These are phyloP conservation scores for Yponomeuta evonymella DNA, from an alignment of 2,888 invertebrate genomes.

Conservation along the genomic window DNA sequence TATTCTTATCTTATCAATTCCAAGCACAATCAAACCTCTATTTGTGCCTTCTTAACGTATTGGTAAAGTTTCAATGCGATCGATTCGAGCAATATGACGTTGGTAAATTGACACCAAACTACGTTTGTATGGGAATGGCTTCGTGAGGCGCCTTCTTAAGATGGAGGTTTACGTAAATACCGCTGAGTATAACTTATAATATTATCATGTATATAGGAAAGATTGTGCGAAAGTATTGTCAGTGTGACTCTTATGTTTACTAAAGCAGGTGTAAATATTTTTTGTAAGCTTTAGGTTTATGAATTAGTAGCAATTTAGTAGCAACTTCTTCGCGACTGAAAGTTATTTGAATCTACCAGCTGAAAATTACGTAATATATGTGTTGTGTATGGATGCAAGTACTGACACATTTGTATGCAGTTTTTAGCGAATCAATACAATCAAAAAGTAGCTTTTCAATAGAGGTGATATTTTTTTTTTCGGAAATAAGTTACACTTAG, in stretches of 20 bases:
- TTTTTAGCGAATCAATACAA: too few species aligned
- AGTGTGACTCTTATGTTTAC: slow-evolving; percentile 50
- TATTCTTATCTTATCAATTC: too few species aligned
- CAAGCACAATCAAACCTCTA: too few species aligned
- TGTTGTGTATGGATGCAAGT: neutral
- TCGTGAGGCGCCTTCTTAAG: neutral
- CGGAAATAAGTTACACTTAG: too few species aligned
- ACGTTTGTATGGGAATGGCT: neutral
- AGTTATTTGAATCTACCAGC: slow-evolving; percentile 28
- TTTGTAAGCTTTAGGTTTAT: slow-evolving; percentile 57
- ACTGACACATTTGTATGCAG: neutral
- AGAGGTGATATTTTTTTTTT: too few species aligned
- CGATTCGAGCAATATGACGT: too few species aligned
- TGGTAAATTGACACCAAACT: too few species aligned
- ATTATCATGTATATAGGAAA: slow-evolving; percentile 53
- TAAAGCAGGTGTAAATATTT: slow-evolving; percentile 65
- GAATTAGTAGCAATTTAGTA: slow-evolving; percentile 48
- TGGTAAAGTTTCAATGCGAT: too few species aligned
- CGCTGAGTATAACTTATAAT: slow-evolving; percentile 27
- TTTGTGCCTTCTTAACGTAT: too few species aligned
- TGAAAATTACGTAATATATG: neutral
- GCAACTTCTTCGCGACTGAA: slow-evolving; percentile 57
- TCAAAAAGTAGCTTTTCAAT: too few species aligned
- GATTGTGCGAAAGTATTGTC: slow-evolving; percentile 47
- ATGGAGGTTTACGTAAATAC: neutral